Percentiles rank a stretch among this genome's conserved stretches.
Conservation (phyloP, 2,113 vertebrate species). For the Sphyrna mokarran region DNA sequence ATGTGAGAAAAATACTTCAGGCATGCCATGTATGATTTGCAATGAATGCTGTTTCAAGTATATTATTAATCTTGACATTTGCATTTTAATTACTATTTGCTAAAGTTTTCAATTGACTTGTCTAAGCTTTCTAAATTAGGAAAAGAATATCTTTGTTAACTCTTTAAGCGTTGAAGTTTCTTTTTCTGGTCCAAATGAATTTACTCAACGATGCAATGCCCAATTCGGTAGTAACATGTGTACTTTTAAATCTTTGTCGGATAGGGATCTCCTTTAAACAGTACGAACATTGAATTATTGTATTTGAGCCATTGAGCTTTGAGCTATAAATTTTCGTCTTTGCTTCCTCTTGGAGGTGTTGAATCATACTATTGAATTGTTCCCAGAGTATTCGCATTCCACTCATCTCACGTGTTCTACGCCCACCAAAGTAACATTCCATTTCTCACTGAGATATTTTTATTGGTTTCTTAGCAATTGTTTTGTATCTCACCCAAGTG, state of each 20-base stretch:
- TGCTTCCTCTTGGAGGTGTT: background rate
- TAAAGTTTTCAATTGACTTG: slow-evolving; percentile 17
- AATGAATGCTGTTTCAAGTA: background rate
- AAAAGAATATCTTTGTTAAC: background rate
- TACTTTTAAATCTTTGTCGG: background rate
- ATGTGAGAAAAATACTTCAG: slow-evolving; percentile 18
- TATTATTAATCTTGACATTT: slow-evolving; percentile 26
- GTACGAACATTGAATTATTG: background rate
- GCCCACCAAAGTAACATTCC: background rate
- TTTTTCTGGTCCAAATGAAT: background rate
- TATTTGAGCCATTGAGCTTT: background rate
- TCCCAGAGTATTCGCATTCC: background rate
- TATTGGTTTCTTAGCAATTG: background rate
- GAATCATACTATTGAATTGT: background rate
- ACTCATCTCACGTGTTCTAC: background rate
- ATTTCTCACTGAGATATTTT: background rate
- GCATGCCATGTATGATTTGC: background rate
- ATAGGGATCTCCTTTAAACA: background rate
- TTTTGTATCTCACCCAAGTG: background rate
- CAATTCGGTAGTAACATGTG: background rate
- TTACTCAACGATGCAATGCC: background rate
- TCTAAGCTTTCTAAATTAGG: background rate
- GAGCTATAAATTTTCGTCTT: background rate
- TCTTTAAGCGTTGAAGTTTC: background rate
- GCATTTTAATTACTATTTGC: slow-evolving; percentile 29